These are phyloP conservation scores for Shargacucullia verbasci DNA, from an alignment of 2,888 invertebrate species.

Conservation along the genomic window DNA sequence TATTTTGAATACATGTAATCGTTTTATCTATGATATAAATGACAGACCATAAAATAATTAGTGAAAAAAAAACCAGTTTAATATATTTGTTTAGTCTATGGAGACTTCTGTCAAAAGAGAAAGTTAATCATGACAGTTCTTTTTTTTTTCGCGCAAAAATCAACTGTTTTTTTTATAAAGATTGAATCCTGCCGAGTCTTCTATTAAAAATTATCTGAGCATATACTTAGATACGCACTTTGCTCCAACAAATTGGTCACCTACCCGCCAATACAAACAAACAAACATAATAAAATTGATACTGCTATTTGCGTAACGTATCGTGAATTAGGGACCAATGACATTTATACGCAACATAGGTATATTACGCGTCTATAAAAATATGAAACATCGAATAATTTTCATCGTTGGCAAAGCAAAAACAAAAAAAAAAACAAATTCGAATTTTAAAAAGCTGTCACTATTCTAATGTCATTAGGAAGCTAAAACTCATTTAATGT, in stretches of 20 bases:
- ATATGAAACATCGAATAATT: background rate
- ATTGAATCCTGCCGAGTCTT: background rate
- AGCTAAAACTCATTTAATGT: background rate
- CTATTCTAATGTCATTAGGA: background rate
- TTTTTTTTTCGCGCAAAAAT: too few relatives aligned
- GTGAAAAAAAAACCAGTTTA: too few relatives aligned
- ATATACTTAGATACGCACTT: constrained; percentile 47
- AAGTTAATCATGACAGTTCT: too few relatives aligned
- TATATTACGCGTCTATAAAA: background rate
- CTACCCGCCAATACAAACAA: constrained; percentile 32
- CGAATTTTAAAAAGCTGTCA: constrained; percentile 1
- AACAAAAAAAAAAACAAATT: background rate
- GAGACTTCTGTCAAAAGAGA: too few relatives aligned
- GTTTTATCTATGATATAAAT: background rate
- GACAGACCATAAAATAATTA: too few relatives aligned
- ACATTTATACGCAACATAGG: constrained; percentile 8
- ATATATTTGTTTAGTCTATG: too few relatives aligned
- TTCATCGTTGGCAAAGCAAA: background rate
- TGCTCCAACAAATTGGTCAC: constrained; percentile 39
- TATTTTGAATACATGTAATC: too few relatives aligned
- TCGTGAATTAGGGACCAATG: constrained; percentile 26
- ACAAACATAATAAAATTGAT: constrained; percentile 35
- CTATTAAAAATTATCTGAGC: constrained; percentile 10
- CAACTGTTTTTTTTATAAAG: background rate
- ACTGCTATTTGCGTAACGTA: constrained; percentile 44